Evolutionary conservation across 1,140 invertebrate species (phyloP).

Genomic region (Carcinoscorpius rotundicauda): DNA sequence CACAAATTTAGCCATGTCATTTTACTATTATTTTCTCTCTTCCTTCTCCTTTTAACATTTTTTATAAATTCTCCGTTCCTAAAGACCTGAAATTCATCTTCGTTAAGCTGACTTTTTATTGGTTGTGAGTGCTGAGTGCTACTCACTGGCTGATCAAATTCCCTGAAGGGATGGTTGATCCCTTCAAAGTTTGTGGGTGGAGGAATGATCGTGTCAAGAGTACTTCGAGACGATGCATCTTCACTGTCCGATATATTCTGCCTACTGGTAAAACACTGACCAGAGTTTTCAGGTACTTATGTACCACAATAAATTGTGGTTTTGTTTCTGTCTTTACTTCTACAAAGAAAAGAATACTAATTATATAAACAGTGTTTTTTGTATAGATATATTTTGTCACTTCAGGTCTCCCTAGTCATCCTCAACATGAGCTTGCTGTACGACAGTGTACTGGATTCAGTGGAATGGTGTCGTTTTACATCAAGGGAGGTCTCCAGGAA

Average conservation of each 20-base stretch:
- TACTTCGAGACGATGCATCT: conserved; percentile 59
- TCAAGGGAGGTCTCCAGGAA: conserved; percentile 65
- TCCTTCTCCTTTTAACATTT: background rate
- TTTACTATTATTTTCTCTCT: background rate
- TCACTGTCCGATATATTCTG: conserved; percentile 42
- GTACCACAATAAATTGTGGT: background rate
- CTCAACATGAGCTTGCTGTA: conserved; percentile 70
- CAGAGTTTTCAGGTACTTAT: background rate
- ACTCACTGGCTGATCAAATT: conserved; percentile 36
- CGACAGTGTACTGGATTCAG: conserved; percentile 79
- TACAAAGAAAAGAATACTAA: too few species aligned
- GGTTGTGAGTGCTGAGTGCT: conserved; percentile 37
- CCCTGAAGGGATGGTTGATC: conserved; percentile 70
- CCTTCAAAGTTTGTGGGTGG: conserved; percentile 73
- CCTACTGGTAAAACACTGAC: background rate
- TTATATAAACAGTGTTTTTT: too few species aligned
- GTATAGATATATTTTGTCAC: too few species aligned
- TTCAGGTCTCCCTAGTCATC: conserved; percentile 73
- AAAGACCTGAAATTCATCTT: conserved; percentile 70
- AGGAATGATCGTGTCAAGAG: conserved; percentile 72
- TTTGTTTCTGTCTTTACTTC: background rate
- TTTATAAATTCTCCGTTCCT: conserved; percentile 68
- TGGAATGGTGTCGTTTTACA: conserved; percentile 83
- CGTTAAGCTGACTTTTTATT: conserved; percentile 64
- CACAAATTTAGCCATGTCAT: background rate